Evolutionary conservation across 1,140 invertebrate species (phyloP), one percentile per base, ranked within the genome.

Genomic region (Macrosteles quadrilineatus): DNA sequence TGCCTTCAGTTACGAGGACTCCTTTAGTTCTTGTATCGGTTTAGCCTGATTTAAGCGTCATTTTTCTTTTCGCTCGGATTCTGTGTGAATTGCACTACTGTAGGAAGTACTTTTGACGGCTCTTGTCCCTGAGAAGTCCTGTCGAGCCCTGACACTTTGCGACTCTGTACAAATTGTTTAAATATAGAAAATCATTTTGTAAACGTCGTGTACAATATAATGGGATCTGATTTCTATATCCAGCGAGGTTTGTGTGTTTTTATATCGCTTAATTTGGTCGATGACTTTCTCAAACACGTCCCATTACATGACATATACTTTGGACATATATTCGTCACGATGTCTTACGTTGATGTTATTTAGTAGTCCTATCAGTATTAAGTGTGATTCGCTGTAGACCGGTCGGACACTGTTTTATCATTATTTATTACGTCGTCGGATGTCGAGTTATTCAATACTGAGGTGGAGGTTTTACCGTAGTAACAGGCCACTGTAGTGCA

Each of bases 21-120:
- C 47, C n/a, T 14, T 27, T 59, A 25, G 55, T 29, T 36, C 32
- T 36, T 36, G 32, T 36, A 36, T 36, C 32, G 32, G 32, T 59
- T 59, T 23, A 59, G 55, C 27, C 23, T 59, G 55, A 27, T 27
- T 59, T 27, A 59, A 25, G 55, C 25, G 9, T 59, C 21, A 30
- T 25, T 59, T 59, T 59, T 12, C 12, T 50, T 50, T 59, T 59
- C 12, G 55, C 23, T 59, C 25, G 55, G 55, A 59, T 30, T 59
- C 25, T 59, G 55, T 59, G 55, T 59, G 55, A 59, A 59, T 59
- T 59, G 55, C 55, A 59, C 55, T 59, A 59, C 55, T 19, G 47
- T 50, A 50, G 47, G 47, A 50, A 23, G n/a, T n/a, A n/a, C 21
- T 19, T 43, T 50, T 23, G 47, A 19, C 47, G 21, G 47, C n/a